Conservation (phyloP, 2,113 vertebrate species). For the Tetraodon nigroviridis region DNA sequence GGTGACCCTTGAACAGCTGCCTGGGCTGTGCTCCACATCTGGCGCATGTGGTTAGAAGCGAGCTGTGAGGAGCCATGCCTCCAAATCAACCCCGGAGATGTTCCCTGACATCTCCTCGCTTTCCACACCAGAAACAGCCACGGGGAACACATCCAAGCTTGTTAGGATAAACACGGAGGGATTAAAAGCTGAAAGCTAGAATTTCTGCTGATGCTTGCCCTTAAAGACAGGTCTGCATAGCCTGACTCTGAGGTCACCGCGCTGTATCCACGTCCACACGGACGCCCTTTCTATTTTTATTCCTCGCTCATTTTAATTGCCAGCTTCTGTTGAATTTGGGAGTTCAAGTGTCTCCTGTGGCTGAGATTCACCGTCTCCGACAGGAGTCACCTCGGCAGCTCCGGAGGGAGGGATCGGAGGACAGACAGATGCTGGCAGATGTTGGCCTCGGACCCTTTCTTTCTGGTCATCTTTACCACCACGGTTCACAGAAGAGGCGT, state of each 20-base stretch:
- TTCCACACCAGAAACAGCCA: not conserved
- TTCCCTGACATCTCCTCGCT: no score
- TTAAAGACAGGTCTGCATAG: conserved; percentile 1
- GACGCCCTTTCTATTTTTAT: not conserved
- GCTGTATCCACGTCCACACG: conserved; percentile 38
- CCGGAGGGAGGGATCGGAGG: conserved; percentile 7
- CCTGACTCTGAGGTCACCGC: conserved; percentile 30
- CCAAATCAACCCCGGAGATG: no score
- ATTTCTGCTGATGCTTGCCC: not conserved
- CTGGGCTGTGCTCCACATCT: no score
- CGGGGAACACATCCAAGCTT: no score
- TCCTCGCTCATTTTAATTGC: not conserved
- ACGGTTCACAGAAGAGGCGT: not conserved
- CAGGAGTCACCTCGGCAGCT: conserved; percentile 17
- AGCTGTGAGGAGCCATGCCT: no score
- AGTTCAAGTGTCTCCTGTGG: conserved; percentile 2
- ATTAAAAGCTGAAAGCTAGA: not conserved
- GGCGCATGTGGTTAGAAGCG: not conserved
- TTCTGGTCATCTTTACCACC: not conserved
- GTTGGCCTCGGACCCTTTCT: not conserved
- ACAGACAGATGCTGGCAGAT: conserved; percentile 28
- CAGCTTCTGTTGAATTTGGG: not conserved
- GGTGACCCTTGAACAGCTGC: no score
- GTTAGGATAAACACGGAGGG: not conserved
- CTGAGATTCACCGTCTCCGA: conserved; percentile 1